Evolutionary conservation across 2,888 invertebrate genomes (phyloP).

Genomic region (Nebria salina): DNA sequence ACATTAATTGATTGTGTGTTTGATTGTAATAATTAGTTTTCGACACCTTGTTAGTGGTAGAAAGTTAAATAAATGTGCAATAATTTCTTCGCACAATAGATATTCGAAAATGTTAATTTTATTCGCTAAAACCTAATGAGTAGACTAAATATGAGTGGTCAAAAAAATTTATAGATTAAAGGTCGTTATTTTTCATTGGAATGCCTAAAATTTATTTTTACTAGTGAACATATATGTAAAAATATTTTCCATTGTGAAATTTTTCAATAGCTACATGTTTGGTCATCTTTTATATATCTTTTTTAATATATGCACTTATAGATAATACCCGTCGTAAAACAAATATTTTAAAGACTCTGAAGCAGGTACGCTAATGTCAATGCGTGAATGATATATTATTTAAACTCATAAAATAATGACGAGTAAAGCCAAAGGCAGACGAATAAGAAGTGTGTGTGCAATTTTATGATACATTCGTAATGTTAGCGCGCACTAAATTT

Average conservation of each 20-base stretch:
- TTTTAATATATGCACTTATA: background rate
- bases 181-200: too few relatives aligned
- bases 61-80: background rate
- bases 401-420: slow-evolving; percentile 6
- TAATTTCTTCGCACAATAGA: background rate
- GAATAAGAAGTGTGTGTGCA: slow-evolving; percentile 6
- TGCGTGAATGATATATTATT: background rate
- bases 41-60: background rate
- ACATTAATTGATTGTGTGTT: background rate
- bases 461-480: slow-evolving; percentile 10
- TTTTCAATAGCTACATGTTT: background rate
- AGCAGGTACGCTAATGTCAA: background rate
- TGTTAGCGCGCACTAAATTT: slow-evolving; percentile 34
- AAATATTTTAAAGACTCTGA: background rate
- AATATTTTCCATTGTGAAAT: background rate
- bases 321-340: background rate
- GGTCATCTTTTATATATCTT: background rate
- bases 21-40: background rate
- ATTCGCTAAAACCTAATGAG: too few relatives aligned
- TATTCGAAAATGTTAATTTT: too few relatives aligned
- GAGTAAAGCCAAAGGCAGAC: background rate
- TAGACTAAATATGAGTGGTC: too few relatives aligned
- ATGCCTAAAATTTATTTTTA: too few relatives aligned
- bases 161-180: too few relatives aligned
- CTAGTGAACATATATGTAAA: too few relatives aligned